Percentiles rank a stretch among this genome's conserved stretches.
These are phyloP conservation scores for Notolabrus celidotus DNA, from an alignment of 2,797 vertebrate species.

Conservation along the genomic window DNA sequence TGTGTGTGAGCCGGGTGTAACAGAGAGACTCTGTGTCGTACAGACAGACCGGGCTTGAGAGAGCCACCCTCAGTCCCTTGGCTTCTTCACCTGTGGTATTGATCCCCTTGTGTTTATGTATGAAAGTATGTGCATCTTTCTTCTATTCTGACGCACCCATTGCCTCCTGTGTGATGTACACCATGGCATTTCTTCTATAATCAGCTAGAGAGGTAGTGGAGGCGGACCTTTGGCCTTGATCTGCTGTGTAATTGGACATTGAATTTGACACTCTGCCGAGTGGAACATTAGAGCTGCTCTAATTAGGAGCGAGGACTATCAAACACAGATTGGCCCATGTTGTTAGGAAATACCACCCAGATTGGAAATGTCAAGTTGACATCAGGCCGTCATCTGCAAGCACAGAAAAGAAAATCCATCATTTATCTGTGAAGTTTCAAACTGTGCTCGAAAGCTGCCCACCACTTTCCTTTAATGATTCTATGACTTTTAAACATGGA, in stretches of 20 bases:
- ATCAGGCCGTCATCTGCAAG: slow-evolving; percentile 67
- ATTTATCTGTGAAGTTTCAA: slow-evolving; percentile 76
- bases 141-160: slow-evolving; percentile 58
- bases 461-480: slow-evolving; percentile 53
- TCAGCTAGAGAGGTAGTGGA: slow-evolving; percentile 76
- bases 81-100: slow-evolving; percentile 68
- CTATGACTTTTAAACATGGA: slow-evolving; percentile 48
- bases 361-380: slow-evolving; percentile 83
- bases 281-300: slow-evolving; percentile 85
- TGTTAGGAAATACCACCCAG: slow-evolving; percentile 85
- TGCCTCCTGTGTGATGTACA: slow-evolving; percentile 63
- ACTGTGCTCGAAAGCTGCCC: slow-evolving; percentile 57
- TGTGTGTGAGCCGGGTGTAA: slow-evolving; percentile 61
- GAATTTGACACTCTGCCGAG: slow-evolving; percentile 83
- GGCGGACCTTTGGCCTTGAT: slow-evolving; percentile 85
- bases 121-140: slow-evolving; percentile 34
- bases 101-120: slow-evolving; percentile 66
- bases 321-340: slow-evolving; percentile 80
- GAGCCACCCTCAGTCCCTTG: slow-evolving; percentile 65
- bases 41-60: slow-evolving; percentile 71
- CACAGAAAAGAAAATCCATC: slow-evolving; percentile 66
- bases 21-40: slow-evolving; percentile 80
- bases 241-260: slow-evolving; percentile 86
- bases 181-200: slow-evolving; percentile 76
- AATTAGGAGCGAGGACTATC: slow-evolving; percentile 85